phyloP scores from a whole-genome alignment of 1,140 invertebrate species.

The Cotesia vestalis region DNA sequence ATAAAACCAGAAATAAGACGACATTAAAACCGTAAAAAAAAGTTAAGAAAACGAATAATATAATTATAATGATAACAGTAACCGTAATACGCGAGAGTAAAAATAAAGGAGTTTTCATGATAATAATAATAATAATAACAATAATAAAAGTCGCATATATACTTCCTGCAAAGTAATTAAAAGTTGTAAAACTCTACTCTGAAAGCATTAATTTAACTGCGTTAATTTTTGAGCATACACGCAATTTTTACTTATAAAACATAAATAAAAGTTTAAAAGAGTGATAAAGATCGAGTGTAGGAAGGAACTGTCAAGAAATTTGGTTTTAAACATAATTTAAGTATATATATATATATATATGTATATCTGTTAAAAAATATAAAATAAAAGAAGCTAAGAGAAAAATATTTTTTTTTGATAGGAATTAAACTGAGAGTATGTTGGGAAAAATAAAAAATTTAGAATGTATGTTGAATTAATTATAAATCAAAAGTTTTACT shows the following conservation, averaged over 20 bases:
- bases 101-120: too few species aligned
- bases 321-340: neutral
- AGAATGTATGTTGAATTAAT: too few species aligned
- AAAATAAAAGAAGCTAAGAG: too few species aligned
- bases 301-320: slow-evolving; percentile 21
- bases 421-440: too few species aligned
- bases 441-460: too few species aligned
- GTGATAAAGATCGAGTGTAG: neutral
- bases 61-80: slow-evolving; percentile 7
- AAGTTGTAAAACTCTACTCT: neutral
- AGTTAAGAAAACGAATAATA: slow-evolving; percentile 16
- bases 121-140: too few species aligned
- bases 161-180: slow-evolving; percentile 48
- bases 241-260: slow-evolving; percentile 28
- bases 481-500: too few species aligned
- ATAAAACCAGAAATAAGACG: slow-evolving; percentile 35
- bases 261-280: slow-evolving; percentile 16
- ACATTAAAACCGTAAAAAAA: slow-evolving; percentile 34
- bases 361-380: too few species aligned
- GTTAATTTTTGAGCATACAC: slow-evolving; percentile 55
- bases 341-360: neutral
- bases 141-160: neutral
- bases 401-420: too few species aligned
- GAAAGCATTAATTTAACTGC: slow-evolving; percentile 45
- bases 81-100: slow-evolving; percentile 4